These are phyloP conservation scores for Corydoras sp. DNA, from an alignment of 2,113 vertebrate species.

Conservation along the genomic window DNA sequence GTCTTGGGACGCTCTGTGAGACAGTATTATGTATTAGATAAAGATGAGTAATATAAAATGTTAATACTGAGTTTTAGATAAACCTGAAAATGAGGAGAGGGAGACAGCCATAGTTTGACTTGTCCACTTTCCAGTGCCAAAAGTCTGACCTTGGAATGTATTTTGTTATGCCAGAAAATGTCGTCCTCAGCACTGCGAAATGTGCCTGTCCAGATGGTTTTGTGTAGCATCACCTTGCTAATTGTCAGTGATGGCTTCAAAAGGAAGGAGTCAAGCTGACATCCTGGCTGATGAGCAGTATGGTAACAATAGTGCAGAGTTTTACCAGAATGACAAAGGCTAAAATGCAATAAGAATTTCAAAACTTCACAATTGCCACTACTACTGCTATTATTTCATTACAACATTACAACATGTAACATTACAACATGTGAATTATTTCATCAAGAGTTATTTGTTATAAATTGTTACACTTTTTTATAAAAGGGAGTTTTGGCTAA, in stretches of 20 bases:
- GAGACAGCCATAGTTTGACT: conserved; percentile 48
- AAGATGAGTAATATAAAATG: neutral
- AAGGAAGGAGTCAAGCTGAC: conserved; percentile 70
- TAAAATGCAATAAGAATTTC: no score
- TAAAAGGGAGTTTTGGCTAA: no score
- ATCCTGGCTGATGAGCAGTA: conserved; percentile 62
- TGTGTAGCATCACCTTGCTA: conserved; percentile 73
- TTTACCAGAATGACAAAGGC: no score
- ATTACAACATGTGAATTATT: no score
- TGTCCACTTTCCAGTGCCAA: conserved; percentile 60
- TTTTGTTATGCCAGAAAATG: conserved; percentile 55
- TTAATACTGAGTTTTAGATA: neutral
- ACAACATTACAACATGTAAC: no score
- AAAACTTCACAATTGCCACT: no score
- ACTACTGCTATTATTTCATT: no score
- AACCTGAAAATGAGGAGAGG: conserved; percentile 13
- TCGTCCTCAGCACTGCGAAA: conserved; percentile 68
- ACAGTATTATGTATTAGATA: conserved; percentile 16
- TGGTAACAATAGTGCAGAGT: no score
- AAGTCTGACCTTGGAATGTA: conserved; percentile 70
- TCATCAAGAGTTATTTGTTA: no score
- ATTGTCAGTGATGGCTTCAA: conserved; percentile 77
- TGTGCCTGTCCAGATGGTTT: conserved; percentile 73
- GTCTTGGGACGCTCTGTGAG: neutral
- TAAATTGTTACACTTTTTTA: no score